These are phyloP conservation scores for Callaeas wilsoni DNA, from an alignment of 2,113 vertebrate species.

Conservation along the genomic window DNA sequence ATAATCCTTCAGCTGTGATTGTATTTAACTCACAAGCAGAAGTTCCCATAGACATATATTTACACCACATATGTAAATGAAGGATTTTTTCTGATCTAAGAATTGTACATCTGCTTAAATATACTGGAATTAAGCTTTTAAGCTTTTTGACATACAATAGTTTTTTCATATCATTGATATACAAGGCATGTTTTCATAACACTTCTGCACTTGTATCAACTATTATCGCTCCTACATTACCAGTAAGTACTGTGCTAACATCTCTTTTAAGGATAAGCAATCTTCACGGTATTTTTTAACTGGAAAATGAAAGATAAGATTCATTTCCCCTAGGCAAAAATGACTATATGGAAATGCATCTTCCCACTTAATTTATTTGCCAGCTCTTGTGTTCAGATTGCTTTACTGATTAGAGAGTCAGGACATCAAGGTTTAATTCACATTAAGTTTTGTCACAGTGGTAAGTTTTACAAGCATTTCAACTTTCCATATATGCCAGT, in stretches of 20 bases:
- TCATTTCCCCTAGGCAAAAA: neutral
- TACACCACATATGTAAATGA: neutral
- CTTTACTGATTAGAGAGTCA: neutral
- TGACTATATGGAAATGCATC: neutral
- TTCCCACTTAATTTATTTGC: neutral
- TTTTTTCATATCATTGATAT: neutral
- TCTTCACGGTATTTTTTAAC: neutral
- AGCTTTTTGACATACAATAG: neutral
- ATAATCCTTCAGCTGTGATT: neutral
- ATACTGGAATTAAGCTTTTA: neutral
- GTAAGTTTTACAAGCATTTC: neutral
- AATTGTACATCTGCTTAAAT: neutral
- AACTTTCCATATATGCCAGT: neutral
- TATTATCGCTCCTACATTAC: neutral
- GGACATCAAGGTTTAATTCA: neutral
- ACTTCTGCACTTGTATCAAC: neutral
- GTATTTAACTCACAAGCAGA: neutral
- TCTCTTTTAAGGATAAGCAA: neutral
- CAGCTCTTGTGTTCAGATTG: neutral
- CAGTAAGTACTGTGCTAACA: neutral
- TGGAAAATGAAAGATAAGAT: constrained; percentile 7
- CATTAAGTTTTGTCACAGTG: neutral
- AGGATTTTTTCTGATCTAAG: neutral
- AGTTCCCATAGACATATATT: neutral
- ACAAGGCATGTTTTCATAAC: neutral